Evolutionary conservation across 2,888 invertebrate species (phyloP).

Genomic region (Heteropelma amictum): DNA sequence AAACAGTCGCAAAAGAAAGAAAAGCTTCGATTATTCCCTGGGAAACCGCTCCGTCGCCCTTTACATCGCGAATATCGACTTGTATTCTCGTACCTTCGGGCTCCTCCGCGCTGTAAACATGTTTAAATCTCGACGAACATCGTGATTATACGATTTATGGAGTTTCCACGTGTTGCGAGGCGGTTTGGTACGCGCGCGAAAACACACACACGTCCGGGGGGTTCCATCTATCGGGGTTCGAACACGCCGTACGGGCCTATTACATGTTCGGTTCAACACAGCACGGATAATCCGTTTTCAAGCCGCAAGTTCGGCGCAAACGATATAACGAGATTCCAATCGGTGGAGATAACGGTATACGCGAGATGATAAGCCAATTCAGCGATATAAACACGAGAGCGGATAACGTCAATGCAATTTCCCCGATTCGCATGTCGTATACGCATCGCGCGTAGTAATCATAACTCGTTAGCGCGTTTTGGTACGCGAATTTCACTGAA

Average conservation of each 20-base stretch:
- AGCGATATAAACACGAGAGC: neutral
- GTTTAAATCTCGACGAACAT: neutral
- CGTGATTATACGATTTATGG: neutral
- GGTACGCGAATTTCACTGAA: too few relatives aligned
- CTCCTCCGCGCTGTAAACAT: slow-evolving; percentile 6
- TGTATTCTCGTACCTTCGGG: slow-evolving; percentile 3
- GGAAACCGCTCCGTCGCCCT: too few relatives aligned
- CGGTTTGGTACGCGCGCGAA: too few relatives aligned
- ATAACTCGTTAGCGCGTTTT: too few relatives aligned
- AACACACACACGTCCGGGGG: too few relatives aligned
- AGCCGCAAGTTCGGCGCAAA: slow-evolving; percentile 32
- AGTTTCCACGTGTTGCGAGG: too few relatives aligned
- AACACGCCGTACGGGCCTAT: too few relatives aligned
- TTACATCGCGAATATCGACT: too few relatives aligned
- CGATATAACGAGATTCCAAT: slow-evolving; percentile 37
- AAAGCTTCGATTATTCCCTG: too few relatives aligned
- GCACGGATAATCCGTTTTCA: slow-evolving; percentile 30
- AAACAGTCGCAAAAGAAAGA: too few relatives aligned
- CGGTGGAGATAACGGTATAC: slow-evolving; percentile 16
- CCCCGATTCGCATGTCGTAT: neutral
- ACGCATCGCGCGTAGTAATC: neutral
- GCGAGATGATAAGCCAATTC: slow-evolving; percentile 28
- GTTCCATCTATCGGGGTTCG: too few relatives aligned
- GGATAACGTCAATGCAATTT: slow-evolving; percentile 12
- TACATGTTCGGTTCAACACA: too few relatives aligned